Conservation (phyloP, 2,797 vertebrate genomes). For the Sarcoramphus papa region DNA sequence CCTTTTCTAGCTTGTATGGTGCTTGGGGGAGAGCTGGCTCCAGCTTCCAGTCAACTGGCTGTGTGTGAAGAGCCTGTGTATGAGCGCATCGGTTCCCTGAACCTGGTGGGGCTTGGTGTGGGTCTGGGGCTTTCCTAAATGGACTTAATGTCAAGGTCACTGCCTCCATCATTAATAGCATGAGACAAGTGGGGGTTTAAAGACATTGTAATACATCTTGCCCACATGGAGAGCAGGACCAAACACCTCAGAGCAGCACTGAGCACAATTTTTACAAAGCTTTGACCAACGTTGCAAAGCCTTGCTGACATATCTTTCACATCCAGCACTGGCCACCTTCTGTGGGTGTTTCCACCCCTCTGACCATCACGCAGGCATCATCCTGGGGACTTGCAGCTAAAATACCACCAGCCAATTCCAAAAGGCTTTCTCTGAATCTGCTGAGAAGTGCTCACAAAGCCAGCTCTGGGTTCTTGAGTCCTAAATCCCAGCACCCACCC, state of each 20-base stretch:
- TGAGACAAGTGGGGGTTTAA: background rate
- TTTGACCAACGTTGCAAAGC: background rate
- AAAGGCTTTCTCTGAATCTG: background rate
- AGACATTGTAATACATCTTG: accelerated
- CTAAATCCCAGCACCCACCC: background rate
- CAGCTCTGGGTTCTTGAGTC: background rate
- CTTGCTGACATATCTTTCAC: background rate
- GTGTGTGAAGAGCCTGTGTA: accelerated
- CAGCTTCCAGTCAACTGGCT: background rate
- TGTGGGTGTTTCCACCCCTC: background rate
- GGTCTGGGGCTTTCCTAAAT: background rate
- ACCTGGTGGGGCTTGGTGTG: background rate
- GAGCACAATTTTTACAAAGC: too few relatives aligned
- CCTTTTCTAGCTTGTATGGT: background rate
- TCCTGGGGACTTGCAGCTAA: background rate
- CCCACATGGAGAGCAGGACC: background rate
- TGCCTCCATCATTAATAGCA: accelerated
- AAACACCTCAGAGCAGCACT: accelerated
- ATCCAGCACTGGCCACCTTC: background rate
- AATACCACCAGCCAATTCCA: background rate
- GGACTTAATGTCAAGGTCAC: background rate
- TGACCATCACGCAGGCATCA: accelerated
- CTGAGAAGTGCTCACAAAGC: background rate
- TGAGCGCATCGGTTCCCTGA: background rate
- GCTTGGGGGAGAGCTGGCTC: background rate